phyloP scores from a whole-genome alignment of 2,113 vertebrate genomes.

The Melospiza georgiana region DNA sequence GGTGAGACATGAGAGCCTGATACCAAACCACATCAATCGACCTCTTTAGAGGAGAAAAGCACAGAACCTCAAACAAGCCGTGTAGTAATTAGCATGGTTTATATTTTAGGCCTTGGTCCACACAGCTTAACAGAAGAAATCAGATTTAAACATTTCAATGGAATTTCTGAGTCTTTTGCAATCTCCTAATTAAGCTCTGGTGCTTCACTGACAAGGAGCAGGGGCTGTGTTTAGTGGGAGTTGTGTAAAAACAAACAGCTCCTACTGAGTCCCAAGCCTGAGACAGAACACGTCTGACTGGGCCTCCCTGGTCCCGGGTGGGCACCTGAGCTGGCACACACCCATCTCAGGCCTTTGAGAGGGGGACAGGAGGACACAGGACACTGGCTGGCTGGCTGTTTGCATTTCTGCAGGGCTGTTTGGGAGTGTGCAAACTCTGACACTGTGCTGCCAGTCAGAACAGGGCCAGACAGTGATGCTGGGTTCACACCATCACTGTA shows the following conservation, averaged over 20 bases:
- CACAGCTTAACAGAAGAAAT: not conserved
- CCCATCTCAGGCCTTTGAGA: accelerated
- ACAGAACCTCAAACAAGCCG: not conserved
- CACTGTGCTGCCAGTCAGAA: not conserved
- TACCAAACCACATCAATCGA: not conserved
- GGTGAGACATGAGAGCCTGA: not conserved
- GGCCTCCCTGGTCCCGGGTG: not conserved
- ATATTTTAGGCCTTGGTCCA: not conserved
- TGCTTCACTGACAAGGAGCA: accelerated
- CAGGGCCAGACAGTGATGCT: not conserved
- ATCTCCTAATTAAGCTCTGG: not conserved
- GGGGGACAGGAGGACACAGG: not conserved
- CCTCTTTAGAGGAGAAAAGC: not conserved
- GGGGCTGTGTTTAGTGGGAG: not conserved
- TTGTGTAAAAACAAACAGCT: not conserved
- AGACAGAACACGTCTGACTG: accelerated
- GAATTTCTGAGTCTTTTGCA: not conserved
- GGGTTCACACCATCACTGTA: not conserved
- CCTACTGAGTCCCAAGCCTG: not conserved
- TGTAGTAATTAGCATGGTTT: not conserved
- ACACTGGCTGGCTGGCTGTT: not conserved
- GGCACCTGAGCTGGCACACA: not conserved
- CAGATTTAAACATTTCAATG: not conserved
- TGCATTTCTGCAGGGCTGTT: not conserved
- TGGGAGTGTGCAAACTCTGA: not conserved